These are phyloP conservation scores for Serranochromis macrocephalus DNA, from an alignment of 2,113 vertebrate species.

Conservation along the genomic window DNA sequence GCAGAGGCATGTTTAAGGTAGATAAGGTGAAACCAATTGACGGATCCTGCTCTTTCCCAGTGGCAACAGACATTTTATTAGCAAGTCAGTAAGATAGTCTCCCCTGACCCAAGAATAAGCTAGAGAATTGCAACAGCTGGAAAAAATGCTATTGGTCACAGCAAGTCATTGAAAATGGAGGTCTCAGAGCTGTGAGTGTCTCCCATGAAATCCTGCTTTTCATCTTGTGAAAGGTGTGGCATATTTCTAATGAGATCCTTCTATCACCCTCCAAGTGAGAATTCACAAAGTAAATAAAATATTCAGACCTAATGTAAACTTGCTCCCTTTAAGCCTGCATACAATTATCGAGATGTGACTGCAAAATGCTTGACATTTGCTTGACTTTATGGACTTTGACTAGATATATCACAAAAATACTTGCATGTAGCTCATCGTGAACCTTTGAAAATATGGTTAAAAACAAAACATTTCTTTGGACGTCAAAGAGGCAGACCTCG, in stretches of 20 bases:
- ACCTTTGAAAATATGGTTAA: neutral
- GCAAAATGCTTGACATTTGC: neutral
- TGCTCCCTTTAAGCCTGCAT: neutral
- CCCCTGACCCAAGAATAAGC: constrained; percentile 51
- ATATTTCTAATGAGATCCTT: constrained; percentile 40
- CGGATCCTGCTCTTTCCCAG: constrained; percentile 51
- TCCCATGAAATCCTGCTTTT: constrained; percentile 51
- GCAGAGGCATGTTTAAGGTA: constrained; percentile 67
- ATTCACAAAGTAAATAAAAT: constrained; percentile 47
- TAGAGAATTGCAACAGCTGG: constrained; percentile 61
- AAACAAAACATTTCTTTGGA: neutral
- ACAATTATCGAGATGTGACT: neutral
- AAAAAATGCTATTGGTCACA: constrained; percentile 67
- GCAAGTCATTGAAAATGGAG: constrained; percentile 55
- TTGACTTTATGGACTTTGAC: neutral
- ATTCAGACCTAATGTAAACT: neutral
- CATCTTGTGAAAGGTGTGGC: constrained; percentile 38
- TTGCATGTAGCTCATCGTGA: neutral
- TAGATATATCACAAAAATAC: neutral
- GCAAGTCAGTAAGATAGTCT: constrained; percentile 59
- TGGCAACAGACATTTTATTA: constrained; percentile 63
- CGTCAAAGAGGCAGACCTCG: neutral
- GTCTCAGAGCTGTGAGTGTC: constrained; percentile 38
- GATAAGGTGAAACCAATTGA: constrained; percentile 70
- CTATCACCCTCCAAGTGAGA: constrained; percentile 4